Base-by-base conservation (phyloP, 2,113 vertebrate genomes). In the Trematomus loennbergii region DNA sequence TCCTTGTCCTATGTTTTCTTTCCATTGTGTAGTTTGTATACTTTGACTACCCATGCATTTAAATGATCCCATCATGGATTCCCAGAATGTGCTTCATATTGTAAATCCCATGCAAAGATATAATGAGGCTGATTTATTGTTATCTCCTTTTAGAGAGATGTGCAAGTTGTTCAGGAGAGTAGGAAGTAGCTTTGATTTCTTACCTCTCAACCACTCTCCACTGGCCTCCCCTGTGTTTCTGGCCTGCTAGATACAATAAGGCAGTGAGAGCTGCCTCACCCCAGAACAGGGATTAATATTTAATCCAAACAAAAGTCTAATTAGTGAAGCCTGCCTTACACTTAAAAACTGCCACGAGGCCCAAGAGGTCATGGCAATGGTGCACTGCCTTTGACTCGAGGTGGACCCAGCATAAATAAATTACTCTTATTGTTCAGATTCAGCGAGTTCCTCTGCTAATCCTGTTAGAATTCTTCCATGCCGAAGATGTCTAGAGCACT, bases 281-380 rank as follows among this genome's bases (percentile, higher is more conserved):
- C 52, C 79, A 72, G 86, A 78, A 62, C 69, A 78, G 33, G 77
- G 84, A 89, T 93, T 91, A 79, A 88, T 91, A 84, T 88, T 89
- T 88, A 89, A 92, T 87, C 89, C 87, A 79, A 90, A 88, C 90
- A 89, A 87, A 89, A 82, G 64, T 93, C 84, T 89, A 85, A 92
- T 93, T 92, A 92, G 85, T 17, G 54, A 67, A 79, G 80, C 48
- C 65, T 63, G 60, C 69, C 73, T 55, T 70, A 59, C 72, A 71
- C 75, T 67, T 43, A 0, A 54, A 40, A 78, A 68, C 58, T 18
- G 45, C 64, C 69, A 49, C 1, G 6, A 9, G 67, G 72, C 36
- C 16, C 9, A 22, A 77, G 36, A 33, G 65, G 75, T 50, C 78
- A 60, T 3, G 36, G 50, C 25, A 12, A 4, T 17, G 81, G 54